Base-by-base conservation (phyloP, 2,888 invertebrate genomes). In the Sceliomorpha sp. region DNA sequence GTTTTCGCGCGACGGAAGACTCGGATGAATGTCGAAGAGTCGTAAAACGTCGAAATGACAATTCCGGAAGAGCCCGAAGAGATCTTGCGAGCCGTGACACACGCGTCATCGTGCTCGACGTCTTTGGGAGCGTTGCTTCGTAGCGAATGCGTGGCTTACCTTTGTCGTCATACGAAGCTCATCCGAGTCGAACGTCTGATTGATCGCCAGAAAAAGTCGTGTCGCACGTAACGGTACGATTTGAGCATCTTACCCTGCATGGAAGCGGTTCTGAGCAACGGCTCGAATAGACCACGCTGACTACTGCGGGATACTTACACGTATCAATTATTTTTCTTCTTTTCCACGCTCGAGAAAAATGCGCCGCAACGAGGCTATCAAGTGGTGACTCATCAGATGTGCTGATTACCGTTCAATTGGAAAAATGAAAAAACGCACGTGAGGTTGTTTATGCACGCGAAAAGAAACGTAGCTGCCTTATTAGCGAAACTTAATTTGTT, bases 221-320 rank as follows among this genome's bases (percentile, higher is more conserved):
- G 71, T 74, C 66, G 66, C 66, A 53, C 68, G 76, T 73, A 85
- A 85, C 85, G 85, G 84, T 86, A 85, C 80, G 84, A 82, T 82
- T 84, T 80, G 63, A 82, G 75, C 73, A 73, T 74, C 78, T 83
- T 83, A 79, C 84, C 84, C 82, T 82, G 81, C 76, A 83, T 83
- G 85, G 85, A 84, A 85, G 80, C 80, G 78, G 80, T 76, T 73
- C 73, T 70, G 73, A 70, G 70, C 76, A 76, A 76, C 79, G 82
- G 77, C 83, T 82, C 79, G 81, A 83, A 81, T 84, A 83, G 82
- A 78, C 74, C 56, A 56, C 70, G 63, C 70, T 67, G 62, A n/a
- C 63, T 70, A 60, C 37, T 56, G 71, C 75, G 62, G 64, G 55
- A 59, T 63, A 58, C 74, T 74, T 77, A 37, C 55, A 56, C 37